These are phyloP conservation scores for Synanthedon tipuliformis DNA, from an alignment of 2,888 invertebrate species.

Conservation along the genomic window DNA sequence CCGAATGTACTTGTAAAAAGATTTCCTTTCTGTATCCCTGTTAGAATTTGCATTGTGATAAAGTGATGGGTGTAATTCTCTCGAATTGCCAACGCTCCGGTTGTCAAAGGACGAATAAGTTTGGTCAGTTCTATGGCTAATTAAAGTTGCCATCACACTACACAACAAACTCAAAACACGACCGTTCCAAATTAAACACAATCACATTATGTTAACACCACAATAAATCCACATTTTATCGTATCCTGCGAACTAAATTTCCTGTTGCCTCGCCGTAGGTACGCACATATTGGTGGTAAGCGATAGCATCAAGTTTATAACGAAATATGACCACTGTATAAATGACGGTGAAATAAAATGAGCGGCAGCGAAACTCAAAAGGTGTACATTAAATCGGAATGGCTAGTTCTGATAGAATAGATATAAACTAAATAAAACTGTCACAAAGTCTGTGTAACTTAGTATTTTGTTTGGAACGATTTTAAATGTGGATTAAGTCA, in stretches of 20 bases:
- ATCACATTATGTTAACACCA: slow-evolving; percentile 31
- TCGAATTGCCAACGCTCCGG: slow-evolving; percentile 11
- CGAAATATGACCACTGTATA: slow-evolving; percentile 10
- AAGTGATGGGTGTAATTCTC: slow-evolving; percentile 17
- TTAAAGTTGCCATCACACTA: slow-evolving; percentile 30
- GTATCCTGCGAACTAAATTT: slow-evolving; percentile 49
- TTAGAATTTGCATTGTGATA: slow-evolving; percentile 37
- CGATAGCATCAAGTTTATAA: slow-evolving; percentile 28
- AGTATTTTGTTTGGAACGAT: too few relatives aligned
- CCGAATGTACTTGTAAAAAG: slow-evolving; percentile 25
- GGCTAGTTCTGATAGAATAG: not conserved
- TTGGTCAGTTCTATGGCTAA: slow-evolving; percentile 25
- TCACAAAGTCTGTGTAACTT: too few relatives aligned
- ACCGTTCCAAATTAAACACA: slow-evolving; percentile 25
- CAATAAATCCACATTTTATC: slow-evolving; percentile 53
- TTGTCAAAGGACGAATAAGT: slow-evolving; percentile 40
- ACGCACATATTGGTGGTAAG: not conserved
- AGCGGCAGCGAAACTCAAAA: not conserved
- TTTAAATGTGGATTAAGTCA: too few relatives aligned
- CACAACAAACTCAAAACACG: slow-evolving; percentile 20
- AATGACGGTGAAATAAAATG: not conserved
- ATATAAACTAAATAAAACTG: too few relatives aligned
- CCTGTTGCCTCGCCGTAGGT: slow-evolving; percentile 35
- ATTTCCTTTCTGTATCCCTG: slow-evolving; percentile 15
- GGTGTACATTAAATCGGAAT: not conserved